These are phyloP conservation scores for Oligia strigilis DNA, from an alignment of 2,888 invertebrate genomes.

Conservation along the genomic window DNA sequence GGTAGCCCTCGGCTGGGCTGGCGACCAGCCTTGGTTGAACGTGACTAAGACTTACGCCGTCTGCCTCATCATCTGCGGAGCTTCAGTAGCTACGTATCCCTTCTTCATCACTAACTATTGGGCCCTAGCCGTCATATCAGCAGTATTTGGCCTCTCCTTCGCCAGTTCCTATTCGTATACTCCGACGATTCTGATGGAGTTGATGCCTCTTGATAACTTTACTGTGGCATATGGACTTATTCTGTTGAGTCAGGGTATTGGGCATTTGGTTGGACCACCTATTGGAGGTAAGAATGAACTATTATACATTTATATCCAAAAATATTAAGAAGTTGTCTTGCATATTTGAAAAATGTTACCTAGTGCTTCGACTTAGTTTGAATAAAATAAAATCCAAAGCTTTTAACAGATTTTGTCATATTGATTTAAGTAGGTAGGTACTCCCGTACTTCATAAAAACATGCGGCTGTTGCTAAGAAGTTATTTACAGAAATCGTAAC, in stretches of 20 bases:
- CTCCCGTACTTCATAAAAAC: background rate
- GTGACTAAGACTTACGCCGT: slow-evolving; percentile 95
- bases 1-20: slow-evolving; percentile 96
- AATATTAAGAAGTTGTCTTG: background rate
- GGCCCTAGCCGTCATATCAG: slow-evolving; percentile 87
- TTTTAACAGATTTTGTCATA: background rate
- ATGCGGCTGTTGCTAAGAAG: background rate
- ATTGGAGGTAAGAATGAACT: slow-evolving; percentile 92
- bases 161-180: slow-evolving; percentile 98
- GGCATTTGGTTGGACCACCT: slow-evolving; percentile 98
- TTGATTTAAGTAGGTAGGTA: background rate
- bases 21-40: slow-evolving; percentile 96
- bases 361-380: background rate
- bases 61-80: slow-evolving; percentile 93
- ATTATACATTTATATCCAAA: background rate
- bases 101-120: slow-evolving; percentile 88
- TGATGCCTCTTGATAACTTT: slow-evolving; percentile 97
- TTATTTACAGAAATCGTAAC: background rate
- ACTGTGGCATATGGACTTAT: slow-evolving; percentile 97
- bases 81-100: slow-evolving; percentile 91
- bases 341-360: background rate
- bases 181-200: slow-evolving; percentile 96
- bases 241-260: slow-evolving; percentile 97
- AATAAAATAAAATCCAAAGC: background rate
- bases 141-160: slow-evolving; percentile 96